A percentile compares a stretch with the other conserved stretches of the same genome.
phyloP scores from a whole-genome alignment of 92 coral and sea anemone genomes.

The Epizoanthus rinbou region DNA sequence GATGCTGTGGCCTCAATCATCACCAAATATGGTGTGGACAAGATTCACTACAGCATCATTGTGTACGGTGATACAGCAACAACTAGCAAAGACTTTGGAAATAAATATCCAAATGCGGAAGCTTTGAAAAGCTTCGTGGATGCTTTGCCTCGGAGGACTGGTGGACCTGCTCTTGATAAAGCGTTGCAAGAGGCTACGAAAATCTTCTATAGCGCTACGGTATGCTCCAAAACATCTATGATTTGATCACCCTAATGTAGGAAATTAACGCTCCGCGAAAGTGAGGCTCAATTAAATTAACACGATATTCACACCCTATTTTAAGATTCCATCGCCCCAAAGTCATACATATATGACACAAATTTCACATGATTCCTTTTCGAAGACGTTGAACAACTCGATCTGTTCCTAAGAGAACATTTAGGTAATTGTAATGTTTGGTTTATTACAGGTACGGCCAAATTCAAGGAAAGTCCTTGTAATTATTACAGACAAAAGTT shows the following conservation, averaged over 20 bases:
- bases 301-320: too few species aligned
- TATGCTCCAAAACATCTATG: neutral
- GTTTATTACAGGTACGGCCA: slow-evolving; percentile 36
- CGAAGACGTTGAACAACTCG: neutral
- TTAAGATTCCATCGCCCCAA: too few species aligned
- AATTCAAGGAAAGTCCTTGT: slow-evolving; percentile 54
- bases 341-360: too few species aligned
- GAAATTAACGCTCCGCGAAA: neutral
- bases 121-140: slow-evolving; percentile 32
- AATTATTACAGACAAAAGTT: slow-evolving; percentile 37
- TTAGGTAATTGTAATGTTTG: neutral
- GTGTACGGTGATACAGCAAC: slow-evolving; percentile 30
- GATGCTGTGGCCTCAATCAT: slow-evolving; percentile 33
- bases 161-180: slow-evolving; percentile 47
- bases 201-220: slow-evolving; percentile 39
- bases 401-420: neutral
- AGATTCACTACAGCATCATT: slow-evolving; percentile 37
- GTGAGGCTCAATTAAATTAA: too few species aligned
- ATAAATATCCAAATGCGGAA: neutral
- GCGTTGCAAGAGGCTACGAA: slow-evolving; percentile 50
- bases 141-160: slow-evolving; percentile 38
- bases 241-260: too few species aligned
- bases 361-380: too few species aligned
- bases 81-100: slow-evolving; percentile 12
- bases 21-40: slow-evolving; percentile 47